Conservation (phyloP, 30 jellyfish, hydroid and myxozoan genomes). For the Mastigias papua region DNA sequence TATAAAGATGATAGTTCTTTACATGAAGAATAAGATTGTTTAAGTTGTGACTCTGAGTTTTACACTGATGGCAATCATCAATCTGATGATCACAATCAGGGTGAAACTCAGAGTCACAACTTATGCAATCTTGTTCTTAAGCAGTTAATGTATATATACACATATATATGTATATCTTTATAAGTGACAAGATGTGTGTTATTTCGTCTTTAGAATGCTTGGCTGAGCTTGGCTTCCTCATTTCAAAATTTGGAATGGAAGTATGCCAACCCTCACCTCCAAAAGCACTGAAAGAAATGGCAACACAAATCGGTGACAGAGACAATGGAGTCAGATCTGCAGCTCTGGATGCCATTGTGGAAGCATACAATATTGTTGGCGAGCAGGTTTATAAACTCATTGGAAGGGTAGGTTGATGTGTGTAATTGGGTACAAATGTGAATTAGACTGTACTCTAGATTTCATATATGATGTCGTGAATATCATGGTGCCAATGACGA, state of each 20-base stretch:
- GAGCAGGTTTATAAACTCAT: constrained; percentile 84
- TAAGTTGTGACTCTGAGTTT: no score
- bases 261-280: constrained; percentile 93
- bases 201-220: constrained; percentile 71
- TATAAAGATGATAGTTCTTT: no score
- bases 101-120: no score
- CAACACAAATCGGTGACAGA: constrained; percentile 94
- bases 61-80: no score
- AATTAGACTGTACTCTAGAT: no score
- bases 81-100: no score
- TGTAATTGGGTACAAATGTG: neutral
- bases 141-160: no score
- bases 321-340: constrained; percentile 99
- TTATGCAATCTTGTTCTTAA: no score
- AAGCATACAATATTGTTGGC: constrained; percentile 88
- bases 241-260: constrained; percentile 81
- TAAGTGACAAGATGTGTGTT: neutral
- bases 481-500: no score
- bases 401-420: constrained; percentile 83
- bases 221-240: constrained; percentile 84
- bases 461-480: no score
- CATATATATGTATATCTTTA: no score
- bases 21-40: no score
- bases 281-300: constrained; percentile 90
- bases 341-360: constrained; percentile 91